Conservation (phyloP, 1,140 invertebrate species). For the Nylanderia fulva region DNA sequence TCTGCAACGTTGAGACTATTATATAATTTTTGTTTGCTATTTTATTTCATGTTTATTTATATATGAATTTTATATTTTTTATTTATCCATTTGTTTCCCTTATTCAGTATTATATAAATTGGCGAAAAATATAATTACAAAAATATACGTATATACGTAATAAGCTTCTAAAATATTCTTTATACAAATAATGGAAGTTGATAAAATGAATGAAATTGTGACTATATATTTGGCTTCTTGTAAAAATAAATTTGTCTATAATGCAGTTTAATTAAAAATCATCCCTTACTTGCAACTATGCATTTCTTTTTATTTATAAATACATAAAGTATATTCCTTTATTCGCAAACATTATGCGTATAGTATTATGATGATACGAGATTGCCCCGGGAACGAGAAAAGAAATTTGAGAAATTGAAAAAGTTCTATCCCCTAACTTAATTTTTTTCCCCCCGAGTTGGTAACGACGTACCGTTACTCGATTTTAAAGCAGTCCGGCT, state of each 20-base stretch:
- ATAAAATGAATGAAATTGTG: not conserved
- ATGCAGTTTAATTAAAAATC: not conserved
- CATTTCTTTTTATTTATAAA: not conserved
- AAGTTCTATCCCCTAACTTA: conserved; percentile 6
- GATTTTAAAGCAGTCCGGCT: conserved; percentile 15
- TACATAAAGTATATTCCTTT: not conserved
- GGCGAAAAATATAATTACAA: not conserved
- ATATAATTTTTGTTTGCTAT: too few relatives aligned
- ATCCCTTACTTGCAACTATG: not conserved
- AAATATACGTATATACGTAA: not conserved
- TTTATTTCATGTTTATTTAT: too few relatives aligned
- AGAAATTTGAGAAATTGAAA: conserved; percentile 32
- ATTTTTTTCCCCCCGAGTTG: conserved; percentile 19
- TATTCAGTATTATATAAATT: too few relatives aligned
- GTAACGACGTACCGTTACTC: conserved; percentile 5
- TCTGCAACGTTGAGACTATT: conserved; percentile 4
- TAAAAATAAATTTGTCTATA: not conserved
- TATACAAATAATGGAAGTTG: not conserved
- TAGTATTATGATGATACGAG: not conserved
- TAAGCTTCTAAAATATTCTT: not conserved
- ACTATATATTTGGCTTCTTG: not conserved
- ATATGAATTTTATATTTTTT: too few relatives aligned
- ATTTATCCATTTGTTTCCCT: too few relatives aligned
- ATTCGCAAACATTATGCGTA: not conserved
- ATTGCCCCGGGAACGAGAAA: not conserved